phyloP scores from a whole-genome alignment of 2,113 vertebrate species.

The Siniperca chuatsi region DNA sequence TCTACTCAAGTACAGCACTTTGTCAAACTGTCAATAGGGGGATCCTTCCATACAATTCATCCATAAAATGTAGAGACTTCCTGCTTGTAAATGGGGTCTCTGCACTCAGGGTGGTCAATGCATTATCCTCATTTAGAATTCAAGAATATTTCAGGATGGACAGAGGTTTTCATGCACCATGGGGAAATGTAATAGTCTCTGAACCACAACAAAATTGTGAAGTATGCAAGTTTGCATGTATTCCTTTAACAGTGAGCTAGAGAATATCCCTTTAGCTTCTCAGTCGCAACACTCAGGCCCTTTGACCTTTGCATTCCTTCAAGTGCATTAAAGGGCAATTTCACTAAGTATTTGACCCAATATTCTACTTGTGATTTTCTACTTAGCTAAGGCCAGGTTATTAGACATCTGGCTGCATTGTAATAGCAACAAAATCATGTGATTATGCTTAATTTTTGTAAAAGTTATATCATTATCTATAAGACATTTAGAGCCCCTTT shows the following conservation, averaged over 20 bases:
- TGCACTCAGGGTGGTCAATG: conserved; percentile 46
- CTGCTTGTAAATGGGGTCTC: conserved; percentile 35
- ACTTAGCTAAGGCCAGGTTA: not conserved
- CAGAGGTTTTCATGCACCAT: conserved; percentile 11
- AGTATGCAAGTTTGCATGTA: not conserved
- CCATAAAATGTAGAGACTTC: conserved; percentile 46
- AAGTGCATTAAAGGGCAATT: not conserved
- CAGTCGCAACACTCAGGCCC: not conserved
- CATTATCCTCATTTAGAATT: conserved; percentile 19
- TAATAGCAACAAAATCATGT: not conserved
- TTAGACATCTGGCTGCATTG: not conserved
- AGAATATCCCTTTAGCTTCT: not conserved
- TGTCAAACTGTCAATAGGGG: conserved; percentile 42
- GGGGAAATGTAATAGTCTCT: not conserved
- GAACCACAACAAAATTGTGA: not conserved
- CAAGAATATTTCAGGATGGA: conserved; percentile 2
- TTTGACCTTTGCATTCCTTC: conserved; percentile 6
- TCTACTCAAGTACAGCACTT: conserved; percentile 49
- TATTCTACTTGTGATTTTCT: not conserved
- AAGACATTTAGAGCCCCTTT: not conserved
- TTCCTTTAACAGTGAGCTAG: not conserved
- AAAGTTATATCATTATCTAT: not conserved
- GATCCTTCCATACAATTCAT: conserved; percentile 26
- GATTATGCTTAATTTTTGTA: not conserved
- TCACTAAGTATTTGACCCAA: not conserved